Conservation (phyloP, 2,797 vertebrate genomes). For the Argya squamiceps region DNA sequence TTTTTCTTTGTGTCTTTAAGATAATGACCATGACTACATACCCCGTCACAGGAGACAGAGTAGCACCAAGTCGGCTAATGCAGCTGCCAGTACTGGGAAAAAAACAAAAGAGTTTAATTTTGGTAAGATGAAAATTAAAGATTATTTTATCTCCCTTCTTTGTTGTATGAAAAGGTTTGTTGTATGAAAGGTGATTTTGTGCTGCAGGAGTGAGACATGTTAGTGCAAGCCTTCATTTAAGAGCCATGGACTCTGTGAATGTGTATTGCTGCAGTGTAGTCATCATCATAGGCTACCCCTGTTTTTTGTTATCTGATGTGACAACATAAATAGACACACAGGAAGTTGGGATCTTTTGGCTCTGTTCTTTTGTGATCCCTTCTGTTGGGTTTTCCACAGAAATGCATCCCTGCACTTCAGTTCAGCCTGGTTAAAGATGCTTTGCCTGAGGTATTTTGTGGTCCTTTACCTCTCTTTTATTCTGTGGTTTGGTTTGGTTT, state of each 20-base stretch:
- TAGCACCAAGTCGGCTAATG: background rate
- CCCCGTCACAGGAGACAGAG: conserved; percentile 72
- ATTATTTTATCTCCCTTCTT: background rate
- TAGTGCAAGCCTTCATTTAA: background rate
- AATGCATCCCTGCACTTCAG: rapidly evolving
- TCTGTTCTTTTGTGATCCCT: background rate
- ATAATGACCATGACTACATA: conserved; percentile 69
- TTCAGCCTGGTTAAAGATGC: background rate
- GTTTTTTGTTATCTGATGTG: background rate
- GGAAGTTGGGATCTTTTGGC: background rate
- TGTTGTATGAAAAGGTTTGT: background rate
- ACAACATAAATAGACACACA: background rate
- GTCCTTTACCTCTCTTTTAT: background rate
- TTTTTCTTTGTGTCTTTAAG: background rate
- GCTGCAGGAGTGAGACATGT: background rate
- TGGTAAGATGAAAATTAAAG: conserved; percentile 52
- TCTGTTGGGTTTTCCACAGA: background rate
- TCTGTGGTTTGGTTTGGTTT: background rate
- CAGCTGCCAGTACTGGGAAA: conserved; percentile 28
- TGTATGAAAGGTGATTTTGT: background rate
- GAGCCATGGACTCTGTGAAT: background rate
- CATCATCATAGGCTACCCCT: background rate
- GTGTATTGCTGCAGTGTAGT: background rate
- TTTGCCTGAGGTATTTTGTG: background rate
- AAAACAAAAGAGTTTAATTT: conserved; percentile 76